Conservation (phyloP, 2,113 vertebrate species). For the Leptobrachium ailaonicum region DNA sequence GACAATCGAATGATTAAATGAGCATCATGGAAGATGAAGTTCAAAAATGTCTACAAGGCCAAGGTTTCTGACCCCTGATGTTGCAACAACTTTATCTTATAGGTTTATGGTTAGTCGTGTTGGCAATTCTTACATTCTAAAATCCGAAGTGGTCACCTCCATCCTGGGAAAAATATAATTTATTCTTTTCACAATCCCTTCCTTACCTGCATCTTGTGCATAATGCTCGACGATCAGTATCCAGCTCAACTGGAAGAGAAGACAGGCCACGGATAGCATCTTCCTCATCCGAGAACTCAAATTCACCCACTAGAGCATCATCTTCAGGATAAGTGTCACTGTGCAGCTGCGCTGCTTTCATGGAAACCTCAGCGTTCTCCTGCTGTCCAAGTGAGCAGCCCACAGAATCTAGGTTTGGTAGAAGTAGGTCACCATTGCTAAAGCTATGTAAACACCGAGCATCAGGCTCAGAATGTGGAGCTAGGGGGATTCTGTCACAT, state of each 20-base stretch:
- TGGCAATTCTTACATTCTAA: too few relatives aligned
- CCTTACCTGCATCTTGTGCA: constrained; percentile 36
- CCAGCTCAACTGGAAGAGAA: constrained; percentile 22
- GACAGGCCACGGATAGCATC: constrained; percentile 24
- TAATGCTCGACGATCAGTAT: not conserved
- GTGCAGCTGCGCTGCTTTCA: not conserved
- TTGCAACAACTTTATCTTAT: too few relatives aligned
- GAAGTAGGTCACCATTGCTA: not conserved
- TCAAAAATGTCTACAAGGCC: too few relatives aligned
- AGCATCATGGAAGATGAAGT: too few relatives aligned
- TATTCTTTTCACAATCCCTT: not conserved
- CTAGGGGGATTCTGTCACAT: not conserved
- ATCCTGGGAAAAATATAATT: too few relatives aligned
- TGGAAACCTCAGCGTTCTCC: not conserved
- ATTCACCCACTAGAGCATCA: not conserved
- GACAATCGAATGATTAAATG: too few relatives aligned
- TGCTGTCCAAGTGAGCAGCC: not conserved
- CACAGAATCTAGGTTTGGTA: not conserved
- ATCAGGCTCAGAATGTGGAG: not conserved
- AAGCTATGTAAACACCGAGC: not conserved
- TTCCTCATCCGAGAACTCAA: constrained; percentile 24
- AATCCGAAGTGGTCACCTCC: too few relatives aligned
- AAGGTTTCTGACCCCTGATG: too few relatives aligned
- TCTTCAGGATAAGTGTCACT: not conserved
- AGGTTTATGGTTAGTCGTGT: too few relatives aligned